Base-by-base conservation (phyloP, 2,797 vertebrate species). In the Neostethus bicornis region DNA sequence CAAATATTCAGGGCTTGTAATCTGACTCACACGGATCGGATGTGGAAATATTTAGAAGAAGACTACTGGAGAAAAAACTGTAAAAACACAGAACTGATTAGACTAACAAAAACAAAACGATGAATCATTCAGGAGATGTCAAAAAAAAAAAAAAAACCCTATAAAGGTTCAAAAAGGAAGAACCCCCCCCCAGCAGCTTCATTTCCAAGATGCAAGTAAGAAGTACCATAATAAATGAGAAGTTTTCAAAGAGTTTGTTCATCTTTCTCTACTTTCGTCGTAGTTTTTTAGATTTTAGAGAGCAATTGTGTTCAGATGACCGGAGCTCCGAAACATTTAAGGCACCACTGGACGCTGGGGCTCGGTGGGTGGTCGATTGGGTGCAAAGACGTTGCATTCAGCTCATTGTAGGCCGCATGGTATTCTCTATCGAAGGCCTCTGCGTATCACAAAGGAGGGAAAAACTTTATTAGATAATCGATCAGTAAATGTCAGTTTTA, bases 391-490 rank as follows among this genome's bases (percentile, higher is more conserved):
- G 98, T 96, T 0, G 84, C 8, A 28, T 95, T 92, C 45, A 99
- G 90, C 49, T 87, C 79, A 21, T 93, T 88, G 61, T 91, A 95
- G 61, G 96, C 95, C 70, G 81, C 46, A 58, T 87, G 91, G 88
- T 98, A 99, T 86, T 98, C 96, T 20, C 92, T 92, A 84, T 99
- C 96, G 70, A 96, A 98, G 69, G 96, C 96, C 93, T 99, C 97
- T 99, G 92, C 62, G 87, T 28, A 35, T 0, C 10, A 0, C 28
- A 2, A n/a, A 5, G 2, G 1, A 16, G 4, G 20, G 14, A 24
- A 17, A 19, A 37, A 7, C 3, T 28, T 45, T 28, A 9, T 9
- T 20, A 14, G n/a, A n/a, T n/a, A n/a, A n/a, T n/a, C n/a, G n/a
- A n/a, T n/a, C n/a, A n/a, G n/a, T n/a, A n/a, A n/a, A n/a, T n/a